Base-by-base conservation (phyloP, 1,140 invertebrate genomes). In the Drosophila ananassae region DNA sequence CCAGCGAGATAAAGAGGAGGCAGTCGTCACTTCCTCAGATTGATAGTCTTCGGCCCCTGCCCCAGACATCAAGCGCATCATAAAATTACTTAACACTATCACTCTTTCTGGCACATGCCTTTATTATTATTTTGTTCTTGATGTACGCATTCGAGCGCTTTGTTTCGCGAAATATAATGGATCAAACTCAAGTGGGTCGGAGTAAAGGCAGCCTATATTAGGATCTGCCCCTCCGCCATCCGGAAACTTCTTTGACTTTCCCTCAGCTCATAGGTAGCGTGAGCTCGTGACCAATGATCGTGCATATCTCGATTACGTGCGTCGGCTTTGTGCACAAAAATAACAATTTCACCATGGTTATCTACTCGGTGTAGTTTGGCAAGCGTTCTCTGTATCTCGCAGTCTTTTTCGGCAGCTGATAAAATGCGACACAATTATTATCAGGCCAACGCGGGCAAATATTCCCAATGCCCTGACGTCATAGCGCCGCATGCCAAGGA, bases 61-160 rank as follows among this genome's bases (percentile, higher is more conserved):
- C 39, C 13, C 8, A 32, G 13, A 17, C 77, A 60, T 61, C 77
- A 69, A 81, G 77, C 73, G 77, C 81, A 87, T 85, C 82, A 75
- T 78, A 85, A 85, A 87, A 85, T 85, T 85, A 87, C 87, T 85
- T 87, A 87, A 87, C 82, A 83, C 81, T 85, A 85, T 87, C 81
- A 63, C 81, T 17, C 17, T 17, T 17, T 17, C 17, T 66, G 48
- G 56, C 59, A 53, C 51, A 55, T 21, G 32, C 13, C 59, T 52
- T 61, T 64, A 64, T 53, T 74, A 58, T 59, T 74, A 39, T 50
- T 74, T 32, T 74, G 28, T 37, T 55, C 22, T 44, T 30, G 60
- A 25, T 57, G 22, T 17, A 50, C 39, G 34, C 21, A 7, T 28
- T 6, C 25, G 5, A 28, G 6, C 5, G 25, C 63, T 71, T 87